Percentiles rank a stretch among this genome's conserved stretches.
phyloP scores from a whole-genome alignment of 1,140 invertebrate genomes.

The Cotesia vestalis region DNA sequence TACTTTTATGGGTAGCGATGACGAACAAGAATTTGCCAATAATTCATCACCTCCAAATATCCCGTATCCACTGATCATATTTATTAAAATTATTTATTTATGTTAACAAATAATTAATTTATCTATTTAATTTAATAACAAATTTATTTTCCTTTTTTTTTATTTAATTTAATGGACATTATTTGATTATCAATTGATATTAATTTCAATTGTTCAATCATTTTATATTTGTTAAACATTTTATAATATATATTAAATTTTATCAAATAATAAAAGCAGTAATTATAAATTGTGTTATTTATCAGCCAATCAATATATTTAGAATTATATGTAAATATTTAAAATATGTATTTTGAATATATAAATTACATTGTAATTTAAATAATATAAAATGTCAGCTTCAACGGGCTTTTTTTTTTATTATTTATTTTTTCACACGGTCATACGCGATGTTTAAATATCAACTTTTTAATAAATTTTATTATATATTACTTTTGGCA shows the following conservation, averaged over 20 bases:
- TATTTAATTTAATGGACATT: constrained; percentile 21
- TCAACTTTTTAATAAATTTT: constrained; percentile 57
- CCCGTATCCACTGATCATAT: constrained; percentile 29
- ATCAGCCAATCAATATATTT: constrained; percentile 2
- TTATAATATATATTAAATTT: constrained; percentile 38
- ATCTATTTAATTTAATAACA: too few relatives aligned
- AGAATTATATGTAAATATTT: constrained; percentile 21
- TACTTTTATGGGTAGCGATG: constrained; percentile 43
- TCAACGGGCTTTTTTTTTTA: constrained; percentile 22
- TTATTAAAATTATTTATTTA: constrained; percentile 26
- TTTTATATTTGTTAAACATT: constrained; percentile 16
- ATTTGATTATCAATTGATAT: background rate
- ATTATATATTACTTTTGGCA: constrained; percentile 55
- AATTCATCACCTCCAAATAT: constrained; percentile 39
- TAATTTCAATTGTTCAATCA: constrained; percentile 32
- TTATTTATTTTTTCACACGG: constrained; percentile 3
- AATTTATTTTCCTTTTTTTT: background rate
- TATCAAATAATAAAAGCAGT: constrained; percentile 31
- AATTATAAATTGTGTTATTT: constrained; percentile 22
- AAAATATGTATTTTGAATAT: constrained; percentile 17
- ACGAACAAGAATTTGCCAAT: constrained; percentile 43
- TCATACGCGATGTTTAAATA: constrained; percentile 42
- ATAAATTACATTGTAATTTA: constrained; percentile 4
- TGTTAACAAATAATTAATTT: constrained; percentile 1
- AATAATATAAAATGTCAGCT: constrained; percentile 17